These are phyloP conservation scores for Rhopalosiphum padi DNA, from an alignment of 1,140 invertebrate genomes.

Conservation along the genomic window DNA sequence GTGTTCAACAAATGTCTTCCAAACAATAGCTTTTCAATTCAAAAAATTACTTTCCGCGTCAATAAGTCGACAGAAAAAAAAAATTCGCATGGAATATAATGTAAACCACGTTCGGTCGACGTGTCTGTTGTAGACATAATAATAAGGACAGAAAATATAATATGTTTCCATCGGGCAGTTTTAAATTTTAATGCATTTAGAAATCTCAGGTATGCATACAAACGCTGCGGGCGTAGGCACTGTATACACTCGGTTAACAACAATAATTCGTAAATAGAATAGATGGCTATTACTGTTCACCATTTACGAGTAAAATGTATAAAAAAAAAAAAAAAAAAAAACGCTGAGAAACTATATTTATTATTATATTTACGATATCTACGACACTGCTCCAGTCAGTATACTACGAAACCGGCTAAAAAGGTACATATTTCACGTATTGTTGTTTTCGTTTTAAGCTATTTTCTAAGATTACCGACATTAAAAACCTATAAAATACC, in stretches of 20 bases:
- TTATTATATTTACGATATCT: too few relatives aligned
- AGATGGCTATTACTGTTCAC: neutral
- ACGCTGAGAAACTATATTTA: neutral
- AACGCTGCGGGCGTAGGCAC: neutral
- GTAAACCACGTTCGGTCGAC: neutral
- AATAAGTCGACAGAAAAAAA: neutral
- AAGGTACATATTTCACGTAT: neutral
- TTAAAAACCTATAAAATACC: neutral
- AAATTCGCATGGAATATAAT: conserved; percentile 23
- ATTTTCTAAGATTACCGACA: neutral
- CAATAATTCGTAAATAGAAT: neutral
- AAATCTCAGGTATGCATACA: neutral
- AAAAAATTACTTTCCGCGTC: conserved; percentile 43
- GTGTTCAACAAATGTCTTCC: conserved; percentile 26
- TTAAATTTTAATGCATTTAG: neutral
- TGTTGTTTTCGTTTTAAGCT: neutral
- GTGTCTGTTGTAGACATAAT: conserved; percentile 10
- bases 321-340: neutral
- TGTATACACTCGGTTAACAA: neutral
- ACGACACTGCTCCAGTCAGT: neutral
- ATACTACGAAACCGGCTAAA: neutral
- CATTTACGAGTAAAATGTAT: neutral
- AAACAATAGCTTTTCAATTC: conserved; percentile 45
- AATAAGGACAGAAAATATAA: conserved; percentile 23
- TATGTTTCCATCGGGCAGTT: conserved; percentile 22